These are phyloP conservation scores for Diarsia dahlii DNA, from an alignment of 2,888 invertebrate genomes.

Conservation along the genomic window DNA sequence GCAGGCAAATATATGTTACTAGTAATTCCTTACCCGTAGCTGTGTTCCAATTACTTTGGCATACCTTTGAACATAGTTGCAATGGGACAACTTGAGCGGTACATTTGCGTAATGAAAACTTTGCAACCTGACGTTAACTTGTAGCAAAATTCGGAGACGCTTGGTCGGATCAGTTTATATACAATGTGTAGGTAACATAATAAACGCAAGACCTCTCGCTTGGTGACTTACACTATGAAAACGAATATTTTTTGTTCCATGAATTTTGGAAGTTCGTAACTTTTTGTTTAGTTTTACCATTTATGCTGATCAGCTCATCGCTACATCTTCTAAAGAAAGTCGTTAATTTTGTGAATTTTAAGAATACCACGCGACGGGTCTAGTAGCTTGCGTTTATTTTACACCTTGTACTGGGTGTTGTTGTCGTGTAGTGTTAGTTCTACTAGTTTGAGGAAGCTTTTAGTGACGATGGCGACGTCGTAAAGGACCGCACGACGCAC, in stretches of 20 bases:
- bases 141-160: not conserved
- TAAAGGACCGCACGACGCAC: not conserved
- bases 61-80: constrained; percentile 24
- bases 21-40: constrained; percentile 14
- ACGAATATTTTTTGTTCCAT: no score
- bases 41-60: not conserved
- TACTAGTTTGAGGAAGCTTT: constrained; percentile 1
- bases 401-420: not conserved
- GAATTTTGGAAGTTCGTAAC: no score
- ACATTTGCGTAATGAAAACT: constrained; percentile 18
- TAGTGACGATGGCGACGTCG: constrained; percentile 18
- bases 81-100: not conserved
- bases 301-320: not conserved
- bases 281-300: not conserved
- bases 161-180: not conserved
- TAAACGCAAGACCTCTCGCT: no score
- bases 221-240: no score
- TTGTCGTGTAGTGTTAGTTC: constrained; percentile 3
- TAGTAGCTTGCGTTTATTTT: not conserved
- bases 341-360: not conserved
- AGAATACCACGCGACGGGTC: no score
- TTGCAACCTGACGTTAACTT: constrained; percentile 1
- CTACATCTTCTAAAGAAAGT: not conserved
- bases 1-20: not conserved
- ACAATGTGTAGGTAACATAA: no score